Percentiles rank a stretch among this genome's conserved stretches.
phyloP scores from a whole-genome alignment of 2,113 vertebrate genomes.

The Mobula hypostoma region DNA sequence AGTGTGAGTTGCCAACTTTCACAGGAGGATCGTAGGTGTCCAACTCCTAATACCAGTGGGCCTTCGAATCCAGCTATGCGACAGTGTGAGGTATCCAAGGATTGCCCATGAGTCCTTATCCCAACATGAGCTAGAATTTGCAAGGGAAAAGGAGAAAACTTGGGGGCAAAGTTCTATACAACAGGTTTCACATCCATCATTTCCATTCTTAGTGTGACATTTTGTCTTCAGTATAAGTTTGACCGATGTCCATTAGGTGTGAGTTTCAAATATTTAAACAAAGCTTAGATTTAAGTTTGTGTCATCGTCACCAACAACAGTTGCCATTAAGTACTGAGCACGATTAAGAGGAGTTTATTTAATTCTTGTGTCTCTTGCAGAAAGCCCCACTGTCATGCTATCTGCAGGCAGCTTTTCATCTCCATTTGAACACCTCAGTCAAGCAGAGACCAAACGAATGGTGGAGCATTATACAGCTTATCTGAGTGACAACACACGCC shows the following conservation, averaged over 20 bases:
- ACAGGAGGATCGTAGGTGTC: no score
- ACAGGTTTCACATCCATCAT: background rate
- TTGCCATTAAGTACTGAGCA: background rate
- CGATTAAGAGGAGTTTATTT: background rate
- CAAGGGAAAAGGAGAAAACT: background rate
- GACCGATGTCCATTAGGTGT: background rate
- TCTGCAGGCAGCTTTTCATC: constrained; percentile 95
- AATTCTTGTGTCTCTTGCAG: constrained; percentile 49
- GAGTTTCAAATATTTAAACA: background rate
- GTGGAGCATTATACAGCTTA: constrained; percentile 98
- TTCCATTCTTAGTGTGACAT: background rate
- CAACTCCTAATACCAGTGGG: no score
- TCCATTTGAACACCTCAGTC: constrained; percentile 93
- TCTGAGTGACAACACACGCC: constrained; percentile 94
- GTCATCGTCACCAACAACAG: background rate
- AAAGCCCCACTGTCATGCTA: constrained; percentile 93
- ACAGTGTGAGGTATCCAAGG: no score
- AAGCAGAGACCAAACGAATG: constrained; percentile 96
- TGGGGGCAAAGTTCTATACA: background rate
- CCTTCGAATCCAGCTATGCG: no score
- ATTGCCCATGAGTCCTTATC: background rate
- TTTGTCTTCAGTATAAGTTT: background rate
- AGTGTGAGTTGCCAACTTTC: no score
- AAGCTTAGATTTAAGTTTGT: background rate
- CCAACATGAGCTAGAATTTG: background rate